A percentile compares a stretch with the other conserved stretches of the same genome.
These are phyloP conservation scores for Olivierus martensii DNA, from an alignment of 1,140 invertebrate species.

Conservation along the genomic window DNA sequence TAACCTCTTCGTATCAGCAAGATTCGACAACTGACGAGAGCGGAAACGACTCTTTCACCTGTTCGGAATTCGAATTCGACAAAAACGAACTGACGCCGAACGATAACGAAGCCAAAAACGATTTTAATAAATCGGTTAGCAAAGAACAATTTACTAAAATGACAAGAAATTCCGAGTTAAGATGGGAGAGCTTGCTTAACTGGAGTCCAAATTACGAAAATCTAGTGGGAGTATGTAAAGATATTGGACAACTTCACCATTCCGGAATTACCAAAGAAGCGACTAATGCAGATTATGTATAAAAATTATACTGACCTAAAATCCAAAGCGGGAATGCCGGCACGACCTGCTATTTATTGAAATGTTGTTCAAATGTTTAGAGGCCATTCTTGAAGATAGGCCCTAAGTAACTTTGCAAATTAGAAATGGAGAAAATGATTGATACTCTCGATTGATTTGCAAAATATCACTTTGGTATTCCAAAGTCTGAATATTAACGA, in stretches of 20 bases:
- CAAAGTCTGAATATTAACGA: no score
- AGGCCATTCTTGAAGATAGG: no score
- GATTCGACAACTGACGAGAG: slow-evolving; percentile 79
- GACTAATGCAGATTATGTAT: no score
- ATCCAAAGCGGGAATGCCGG: no score
- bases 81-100: slow-evolving; percentile 71
- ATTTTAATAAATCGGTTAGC: slow-evolving; percentile 50
- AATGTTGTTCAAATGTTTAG: no score
- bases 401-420: no score
- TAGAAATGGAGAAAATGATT: no score
- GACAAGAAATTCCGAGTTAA: slow-evolving; percentile 62
- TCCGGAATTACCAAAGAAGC: no score
- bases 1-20: slow-evolving; percentile 29
- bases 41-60: slow-evolving; percentile 84
- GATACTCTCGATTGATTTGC: no score
- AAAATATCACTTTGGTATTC: no score
- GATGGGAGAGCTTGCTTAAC: slow-evolving; percentile 89
- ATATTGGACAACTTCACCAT: slow-evolving; percentile 69
- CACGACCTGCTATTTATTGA: no score
- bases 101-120: slow-evolving; percentile 36
- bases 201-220: slow-evolving; percentile 93
- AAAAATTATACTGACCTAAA: no score
- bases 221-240: slow-evolving; percentile 85
- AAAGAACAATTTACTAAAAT: slow-evolving; percentile 34
- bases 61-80: slow-evolving; percentile 92